phyloP scores from a whole-genome alignment of 1,140 invertebrate species.

The Onthophagus taurus region DNA sequence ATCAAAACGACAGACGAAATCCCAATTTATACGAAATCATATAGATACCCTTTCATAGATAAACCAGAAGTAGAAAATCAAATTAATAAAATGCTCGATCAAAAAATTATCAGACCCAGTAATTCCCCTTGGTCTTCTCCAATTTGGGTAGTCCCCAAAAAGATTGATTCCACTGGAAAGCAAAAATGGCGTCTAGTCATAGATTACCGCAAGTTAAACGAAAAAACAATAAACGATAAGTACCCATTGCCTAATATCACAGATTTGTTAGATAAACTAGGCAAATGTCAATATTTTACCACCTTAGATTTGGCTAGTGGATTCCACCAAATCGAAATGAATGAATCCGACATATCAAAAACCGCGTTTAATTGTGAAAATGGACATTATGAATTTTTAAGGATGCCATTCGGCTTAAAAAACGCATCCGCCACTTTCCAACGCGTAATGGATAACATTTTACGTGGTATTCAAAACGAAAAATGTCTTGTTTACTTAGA shows the following conservation, averaged over 20 bases:
- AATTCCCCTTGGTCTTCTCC: conserved; percentile 24
- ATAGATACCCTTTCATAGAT: conserved; percentile 16
- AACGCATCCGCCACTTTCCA: conserved; percentile 13
- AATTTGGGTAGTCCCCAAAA: conserved; percentile 29
- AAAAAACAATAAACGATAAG: background rate
- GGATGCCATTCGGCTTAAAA: conserved; percentile 19
- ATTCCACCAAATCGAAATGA: conserved; percentile 5
- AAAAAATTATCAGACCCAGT: conserved; percentile 25
- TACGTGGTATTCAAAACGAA: conserved; percentile 14
- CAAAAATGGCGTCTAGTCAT: conserved; percentile 28
- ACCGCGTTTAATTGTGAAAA: background rate
- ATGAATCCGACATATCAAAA: background rate
- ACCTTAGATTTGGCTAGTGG: background rate
- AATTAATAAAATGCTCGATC: conserved; percentile 14
- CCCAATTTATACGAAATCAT: conserved; percentile 15
- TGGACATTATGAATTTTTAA: conserved; percentile 2
- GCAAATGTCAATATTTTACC: conserved; percentile 13
- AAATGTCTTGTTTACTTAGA: conserved; percentile 33
- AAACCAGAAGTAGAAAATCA: conserved; percentile 20
- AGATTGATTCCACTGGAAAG: conserved; percentile 24
- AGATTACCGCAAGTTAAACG: conserved; percentile 13
- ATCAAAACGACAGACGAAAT: conserved; percentile 15
- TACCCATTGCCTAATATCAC: conserved; percentile 1
- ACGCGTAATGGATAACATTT: conserved; percentile 14
- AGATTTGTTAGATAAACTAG: conserved; percentile 6